These are phyloP conservation scores for Camelus bactrianus DNA, from an alignment of 2,113 vertebrate genomes.

Conservation along the genomic window DNA sequence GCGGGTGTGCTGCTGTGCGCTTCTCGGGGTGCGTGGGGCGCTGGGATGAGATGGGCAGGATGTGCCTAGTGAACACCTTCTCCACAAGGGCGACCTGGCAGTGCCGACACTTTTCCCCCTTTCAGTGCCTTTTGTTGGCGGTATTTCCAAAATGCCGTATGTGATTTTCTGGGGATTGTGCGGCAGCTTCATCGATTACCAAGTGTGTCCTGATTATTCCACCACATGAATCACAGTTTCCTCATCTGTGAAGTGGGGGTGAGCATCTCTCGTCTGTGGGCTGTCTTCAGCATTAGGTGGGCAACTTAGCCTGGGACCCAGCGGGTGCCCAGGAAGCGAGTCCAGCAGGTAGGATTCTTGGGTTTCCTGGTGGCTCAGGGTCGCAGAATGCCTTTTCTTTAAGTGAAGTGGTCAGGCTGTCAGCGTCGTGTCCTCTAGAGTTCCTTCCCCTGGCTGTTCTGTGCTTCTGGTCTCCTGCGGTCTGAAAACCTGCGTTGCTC, in stretches of 20 bases:
- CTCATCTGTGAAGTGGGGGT: not conserved
- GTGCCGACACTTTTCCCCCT: fast-evolving
- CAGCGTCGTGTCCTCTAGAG: not conserved
- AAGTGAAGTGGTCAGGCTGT: not conserved
- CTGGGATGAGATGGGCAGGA: no score
- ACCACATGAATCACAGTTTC: not conserved
- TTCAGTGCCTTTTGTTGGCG: not conserved
- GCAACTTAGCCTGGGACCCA: fast-evolving
- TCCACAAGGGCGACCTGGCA: no score
- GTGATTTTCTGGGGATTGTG: not conserved
- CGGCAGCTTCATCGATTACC: not conserved
- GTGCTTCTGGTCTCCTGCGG: not conserved
- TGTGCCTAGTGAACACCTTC: fast-evolving
- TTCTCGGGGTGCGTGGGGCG: not conserved
- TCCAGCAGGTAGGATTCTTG: fast-evolving
- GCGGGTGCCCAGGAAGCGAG: fast-evolving
- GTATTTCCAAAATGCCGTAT: not conserved
- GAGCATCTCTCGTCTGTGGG: not conserved
- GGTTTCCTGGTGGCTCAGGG: fast-evolving
- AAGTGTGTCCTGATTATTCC: not conserved
- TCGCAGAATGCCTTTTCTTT: not conserved
- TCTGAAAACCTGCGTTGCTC: not conserved
- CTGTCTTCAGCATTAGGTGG: fast-evolving
- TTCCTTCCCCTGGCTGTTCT: fast-evolving
- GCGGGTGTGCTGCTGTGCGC: fast-evolving